A percentile compares a stretch with the other conserved stretches of the same genome.
These are phyloP conservation scores for Mamestra configurata DNA, from an alignment of 1,140 invertebrate genomes.

Conservation along the genomic window DNA sequence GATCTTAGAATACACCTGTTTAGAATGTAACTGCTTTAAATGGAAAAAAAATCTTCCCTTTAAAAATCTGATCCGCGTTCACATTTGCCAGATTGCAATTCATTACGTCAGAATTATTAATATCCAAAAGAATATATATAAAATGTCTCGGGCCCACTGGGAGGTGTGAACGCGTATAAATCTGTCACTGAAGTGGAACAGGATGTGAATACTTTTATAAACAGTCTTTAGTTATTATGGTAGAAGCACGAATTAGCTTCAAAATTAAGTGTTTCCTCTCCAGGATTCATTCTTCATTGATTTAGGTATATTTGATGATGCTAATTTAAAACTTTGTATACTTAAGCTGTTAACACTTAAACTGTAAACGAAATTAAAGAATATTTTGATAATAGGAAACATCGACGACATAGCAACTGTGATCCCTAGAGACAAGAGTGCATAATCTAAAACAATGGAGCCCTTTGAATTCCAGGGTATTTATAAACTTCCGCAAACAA, in stretches of 20 bases:
- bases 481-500: conserved; percentile 38
- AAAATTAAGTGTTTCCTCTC: conserved; percentile 16
- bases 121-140: neutral
- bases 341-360: neutral
- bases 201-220: conserved; percentile 30
- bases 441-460: conserved; percentile 6
- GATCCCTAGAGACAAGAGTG: neutral
- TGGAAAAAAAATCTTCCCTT: neutral
- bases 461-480: conserved; percentile 11
- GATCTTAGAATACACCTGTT: neutral
- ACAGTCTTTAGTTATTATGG: neutral
- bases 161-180: conserved; percentile 32
- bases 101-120: neutral
- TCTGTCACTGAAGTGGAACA: conserved; percentile 28
- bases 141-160: neutral
- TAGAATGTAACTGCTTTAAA: neutral
- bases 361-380: neutral
- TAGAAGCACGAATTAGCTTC: neutral
- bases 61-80: neutral
- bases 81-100: neutral
- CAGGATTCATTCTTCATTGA: neutral
- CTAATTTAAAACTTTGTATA: neutral
- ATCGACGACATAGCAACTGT: neutral
- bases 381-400: neutral
- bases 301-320: neutral